Percentiles rank a stretch among this genome's conserved stretches.
phyloP scores from a whole-genome alignment of 2,113 vertebrate genomes.

The Scytalopus superciliaris region DNA sequence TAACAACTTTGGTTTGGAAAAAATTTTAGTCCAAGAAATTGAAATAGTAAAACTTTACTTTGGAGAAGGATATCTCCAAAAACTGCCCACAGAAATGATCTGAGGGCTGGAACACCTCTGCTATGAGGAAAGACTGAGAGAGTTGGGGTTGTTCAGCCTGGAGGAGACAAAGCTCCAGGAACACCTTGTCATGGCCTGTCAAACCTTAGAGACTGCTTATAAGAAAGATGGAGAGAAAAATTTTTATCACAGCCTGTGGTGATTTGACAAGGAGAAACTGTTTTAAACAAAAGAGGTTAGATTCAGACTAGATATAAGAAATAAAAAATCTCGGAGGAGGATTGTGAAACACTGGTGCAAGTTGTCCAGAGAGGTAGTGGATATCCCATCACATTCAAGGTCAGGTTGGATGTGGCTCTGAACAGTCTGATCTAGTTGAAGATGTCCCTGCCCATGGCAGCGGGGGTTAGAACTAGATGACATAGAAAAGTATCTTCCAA shows the following conservation, averaged over 20 bases:
- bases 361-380: background rate
- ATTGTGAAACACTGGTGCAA: rapidly evolving
- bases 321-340: rapidly evolving
- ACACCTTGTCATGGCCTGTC: background rate
- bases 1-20: background rate
- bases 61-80: background rate
- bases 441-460: background rate
- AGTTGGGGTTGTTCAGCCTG: background rate
- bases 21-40: background rate
- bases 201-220: background rate
- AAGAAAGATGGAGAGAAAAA: background rate
- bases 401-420: background rate
- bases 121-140: background rate
- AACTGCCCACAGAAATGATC: background rate
- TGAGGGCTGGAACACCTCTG: background rate
- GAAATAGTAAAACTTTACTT: background rate
- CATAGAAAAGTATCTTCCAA: background rate
- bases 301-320: background rate
- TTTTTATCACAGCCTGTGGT: rapidly evolving
- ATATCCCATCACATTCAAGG: background rate
- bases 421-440: background rate
- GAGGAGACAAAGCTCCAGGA: background rate
- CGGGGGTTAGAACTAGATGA: rapidly evolving
- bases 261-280: rapidly evolving
- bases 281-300: background rate